phyloP scores from a whole-genome alignment of 2,888 invertebrate species.

The Drosophila pseudotakahashii region DNA sequence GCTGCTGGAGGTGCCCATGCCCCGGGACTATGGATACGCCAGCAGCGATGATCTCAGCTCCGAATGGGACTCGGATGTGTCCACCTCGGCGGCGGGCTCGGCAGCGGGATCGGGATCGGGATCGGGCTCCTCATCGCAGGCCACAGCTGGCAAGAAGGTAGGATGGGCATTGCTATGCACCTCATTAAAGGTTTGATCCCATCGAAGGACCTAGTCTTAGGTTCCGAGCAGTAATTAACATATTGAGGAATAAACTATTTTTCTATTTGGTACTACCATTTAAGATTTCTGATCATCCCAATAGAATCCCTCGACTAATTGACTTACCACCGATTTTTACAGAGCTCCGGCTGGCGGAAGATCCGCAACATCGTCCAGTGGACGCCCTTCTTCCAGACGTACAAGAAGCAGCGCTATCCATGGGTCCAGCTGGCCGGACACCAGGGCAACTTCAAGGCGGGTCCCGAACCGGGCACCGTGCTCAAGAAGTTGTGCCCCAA shows the following conservation, averaged over 20 bases:
- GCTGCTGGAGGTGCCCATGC: slow-evolving; percentile 90
- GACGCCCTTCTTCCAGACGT: slow-evolving; percentile 98
- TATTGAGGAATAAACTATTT: too few relatives aligned
- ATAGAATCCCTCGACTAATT: neutral
- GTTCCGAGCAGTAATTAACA: too few relatives aligned
- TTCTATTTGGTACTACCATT: too few relatives aligned
- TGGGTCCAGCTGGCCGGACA: slow-evolving; percentile 99
- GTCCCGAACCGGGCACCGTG: slow-evolving; percentile 96
- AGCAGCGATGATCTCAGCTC: slow-evolving; percentile 96
- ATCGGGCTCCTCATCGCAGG: slow-evolving; percentile 40
- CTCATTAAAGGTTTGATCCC: neutral
- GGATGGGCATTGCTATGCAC: neutral
- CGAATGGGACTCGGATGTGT: slow-evolving; percentile 94
- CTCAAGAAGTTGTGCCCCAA: slow-evolving; percentile 95
- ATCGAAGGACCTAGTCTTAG: neutral
- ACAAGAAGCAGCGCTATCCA: slow-evolving; percentile 97
- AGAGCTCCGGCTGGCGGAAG: slow-evolving; percentile 97
- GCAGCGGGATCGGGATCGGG: slow-evolving; percentile 22
- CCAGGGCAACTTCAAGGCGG: slow-evolving; percentile 97
- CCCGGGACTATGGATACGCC: slow-evolving; percentile 93
- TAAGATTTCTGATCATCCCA: too few relatives aligned
- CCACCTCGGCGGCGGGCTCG: slow-evolving; percentile 60
- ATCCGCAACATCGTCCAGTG: slow-evolving; percentile 97
- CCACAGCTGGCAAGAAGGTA: slow-evolving; percentile 58
- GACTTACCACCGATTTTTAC: slow-evolving; percentile 82